Conservation (phyloP, 2,113 vertebrate species). For the Cricetomys ansorgei region DNA sequence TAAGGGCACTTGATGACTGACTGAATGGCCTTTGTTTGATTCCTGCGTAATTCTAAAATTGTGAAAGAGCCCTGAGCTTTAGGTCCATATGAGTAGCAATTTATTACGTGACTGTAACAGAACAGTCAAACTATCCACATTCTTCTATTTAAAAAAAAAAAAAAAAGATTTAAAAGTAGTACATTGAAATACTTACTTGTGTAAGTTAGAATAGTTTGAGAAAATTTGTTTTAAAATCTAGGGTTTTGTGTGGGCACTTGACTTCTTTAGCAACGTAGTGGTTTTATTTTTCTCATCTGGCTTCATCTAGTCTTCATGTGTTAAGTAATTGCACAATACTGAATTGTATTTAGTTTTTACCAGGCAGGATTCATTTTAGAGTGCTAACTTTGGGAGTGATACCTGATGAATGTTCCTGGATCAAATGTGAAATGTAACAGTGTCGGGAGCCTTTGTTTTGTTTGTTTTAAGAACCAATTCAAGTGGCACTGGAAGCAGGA, state of each 20-base stretch:
- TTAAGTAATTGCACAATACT: not conserved
- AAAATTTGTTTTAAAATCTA: conserved; percentile 55
- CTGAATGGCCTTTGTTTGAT: conserved; percentile 30
- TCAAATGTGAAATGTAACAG: not conserved
- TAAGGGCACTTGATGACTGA: not conserved
- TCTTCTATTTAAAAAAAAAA: conserved; percentile 15
- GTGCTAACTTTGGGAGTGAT: not conserved
- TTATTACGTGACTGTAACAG: conserved; percentile 36
- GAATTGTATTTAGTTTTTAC: conserved; percentile 37
- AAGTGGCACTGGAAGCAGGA: not conserved
- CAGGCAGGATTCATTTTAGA: conserved; percentile 40
- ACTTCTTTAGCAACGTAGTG: not conserved
- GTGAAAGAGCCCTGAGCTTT: conserved; percentile 32
- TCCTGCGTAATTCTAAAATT: conserved; percentile 43
- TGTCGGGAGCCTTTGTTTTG: not conserved
- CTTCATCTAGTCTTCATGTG: not conserved
- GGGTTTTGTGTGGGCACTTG: not conserved
- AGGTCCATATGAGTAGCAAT: conserved; percentile 8
- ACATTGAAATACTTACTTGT: not conserved
- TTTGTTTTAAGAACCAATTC: conserved; percentile 9
- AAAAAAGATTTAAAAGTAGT: conserved; percentile 36
- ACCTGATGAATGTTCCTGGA: not conserved
- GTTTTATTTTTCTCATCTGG: not conserved
- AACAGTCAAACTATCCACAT: conserved; percentile 36
- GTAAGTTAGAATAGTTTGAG: not conserved